Base-by-base conservation (phyloP, 2,888 invertebrate species). In the Iselma pallidipennis region DNA sequence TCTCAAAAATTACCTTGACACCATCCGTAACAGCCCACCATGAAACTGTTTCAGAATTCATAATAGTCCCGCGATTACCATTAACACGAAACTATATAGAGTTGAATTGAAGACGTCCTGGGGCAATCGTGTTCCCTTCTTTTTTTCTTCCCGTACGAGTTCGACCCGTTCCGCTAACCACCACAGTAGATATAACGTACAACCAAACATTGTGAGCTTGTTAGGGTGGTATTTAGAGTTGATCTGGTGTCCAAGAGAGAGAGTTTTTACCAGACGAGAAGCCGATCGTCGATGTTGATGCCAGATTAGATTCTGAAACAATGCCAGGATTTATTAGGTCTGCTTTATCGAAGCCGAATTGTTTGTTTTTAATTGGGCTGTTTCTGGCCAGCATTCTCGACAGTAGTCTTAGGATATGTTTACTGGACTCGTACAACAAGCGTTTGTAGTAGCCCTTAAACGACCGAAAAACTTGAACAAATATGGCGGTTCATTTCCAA, bases 291-390 rank as follows among this genome's bases (percentile, higher is more conserved):
- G 79, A 80, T 80, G 75, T 78, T 76, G 80, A 80, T 80, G 71
- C 57, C 33, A 80, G 80, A 80, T 80, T 79, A 80, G 80, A 80
- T 80, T 77, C 70, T 71, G 74, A 75, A 80, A 80, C 80, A 80
- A 80, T 80, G 80, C 79, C 71, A 68, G 73, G 78, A 80, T 80
- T 80, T 80, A 80, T 80, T 78, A 75, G 78, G 74, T 74, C 78
- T 77, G 76, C 76, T 78, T 77, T 78, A 79, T 77, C 76, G 78
- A 68, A 2, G 16, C 69, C 67, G 72, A 68, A 68, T 66, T 70
- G 73, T 71, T 73, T 72, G 72, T 73, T 76, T n/a, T 76, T 76
- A 76, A 77, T 76, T 76, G 78, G 77, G 69, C 71, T 71, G 66
- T 62, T 62, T 67, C 61, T 65, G 63, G 63, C 57, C 42, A 50